Conservation (phyloP, 2,888 invertebrate species). For the Lycocerus yunnanus region DNA sequence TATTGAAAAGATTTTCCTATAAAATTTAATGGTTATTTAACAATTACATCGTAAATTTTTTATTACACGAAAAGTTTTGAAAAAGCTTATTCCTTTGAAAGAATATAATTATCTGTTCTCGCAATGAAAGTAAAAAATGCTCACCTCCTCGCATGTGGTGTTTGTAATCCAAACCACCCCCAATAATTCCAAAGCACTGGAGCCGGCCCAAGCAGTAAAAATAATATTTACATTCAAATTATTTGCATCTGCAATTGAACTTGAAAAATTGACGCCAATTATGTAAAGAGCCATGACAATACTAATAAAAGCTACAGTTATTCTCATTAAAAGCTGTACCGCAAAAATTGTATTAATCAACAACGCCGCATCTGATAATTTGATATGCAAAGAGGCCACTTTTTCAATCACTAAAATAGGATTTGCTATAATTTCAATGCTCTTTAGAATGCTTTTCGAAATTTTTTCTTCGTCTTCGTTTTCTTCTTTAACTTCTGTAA, state of each 20-base stretch:
- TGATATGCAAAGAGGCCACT: constrained; percentile 42
- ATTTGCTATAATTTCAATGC: constrained; percentile 31
- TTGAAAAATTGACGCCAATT: constrained; percentile 40
- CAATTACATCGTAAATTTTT: not conserved
- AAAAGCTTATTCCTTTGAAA: not conserved
- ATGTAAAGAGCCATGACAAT: constrained; percentile 43
- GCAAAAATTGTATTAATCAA: constrained; percentile 43
- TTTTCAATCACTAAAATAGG: constrained; percentile 41
- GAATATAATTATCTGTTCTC: not conserved
- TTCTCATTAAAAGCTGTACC: constrained; percentile 42
- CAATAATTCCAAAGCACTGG: constrained; percentile 41
- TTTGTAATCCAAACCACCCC: constrained; percentile 43
- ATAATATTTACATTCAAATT: constrained; percentile 32
- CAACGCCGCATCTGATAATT: constrained; percentile 42
- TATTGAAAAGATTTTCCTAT: not conserved
- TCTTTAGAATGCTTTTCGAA: constrained; percentile 28
- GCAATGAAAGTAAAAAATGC: not conserved
- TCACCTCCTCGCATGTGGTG: constrained; percentile 44
- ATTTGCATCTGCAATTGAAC: constrained; percentile 17
- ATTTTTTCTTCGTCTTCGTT: constrained; percentile 9
- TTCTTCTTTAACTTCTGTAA: constrained; percentile 17
- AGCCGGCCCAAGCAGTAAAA: constrained; percentile 43
- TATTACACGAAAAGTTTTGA: not conserved
- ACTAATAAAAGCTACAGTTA: constrained; percentile 42
- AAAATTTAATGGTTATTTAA: not conserved